Base-by-base conservation (phyloP, 2,888 invertebrate species). In the Drosophila birchii region DNA sequence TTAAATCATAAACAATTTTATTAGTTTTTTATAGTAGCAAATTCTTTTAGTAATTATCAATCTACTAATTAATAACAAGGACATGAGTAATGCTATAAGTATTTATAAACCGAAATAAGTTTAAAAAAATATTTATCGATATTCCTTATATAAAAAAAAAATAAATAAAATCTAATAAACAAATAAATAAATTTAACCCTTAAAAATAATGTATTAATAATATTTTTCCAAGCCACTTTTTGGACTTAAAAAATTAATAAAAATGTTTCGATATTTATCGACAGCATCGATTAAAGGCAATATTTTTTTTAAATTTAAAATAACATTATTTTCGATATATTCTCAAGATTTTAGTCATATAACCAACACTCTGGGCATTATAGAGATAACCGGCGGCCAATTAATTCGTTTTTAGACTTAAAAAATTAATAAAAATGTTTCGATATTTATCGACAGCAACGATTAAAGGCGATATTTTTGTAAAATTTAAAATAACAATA, bases 31-130 rank as follows among this genome's bases (percentile, higher is more conserved):
- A 29, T 29, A 29, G 47, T 16, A 26, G 26, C 7, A 34, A 41
- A 9, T 41, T 41, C 7, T 29, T 26, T 2, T 20, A 16, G 9
- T 16, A 64, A 64, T 64, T 64, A 64, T 39, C 64, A 51, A 49
- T 3, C 6, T 14, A n/a, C 49, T 64, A 64, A 64, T 64, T 64
- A 34, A 39, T 49, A 20, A 16, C 18, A 34, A 49, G 36, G 36
- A 5, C 41, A 63, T 14, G 20, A 49, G 14, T 32, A 32, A 43
- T 44, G 9, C 45, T 5, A 36, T 1, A 34, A 36, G 23, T 14
- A 56, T 51, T 51, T 51, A 51, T 20, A 34, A 34, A 14, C 12
- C 29, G 12, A 5, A 23, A 34, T 9, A 16, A 49, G 5, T 14
- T 11, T 20, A 18, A 16, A 56, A 16, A 32, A 5, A 12, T 5